Evolutionary conservation across 1,140 invertebrate species (phyloP).

Genomic region (Panonychus citri): DNA sequence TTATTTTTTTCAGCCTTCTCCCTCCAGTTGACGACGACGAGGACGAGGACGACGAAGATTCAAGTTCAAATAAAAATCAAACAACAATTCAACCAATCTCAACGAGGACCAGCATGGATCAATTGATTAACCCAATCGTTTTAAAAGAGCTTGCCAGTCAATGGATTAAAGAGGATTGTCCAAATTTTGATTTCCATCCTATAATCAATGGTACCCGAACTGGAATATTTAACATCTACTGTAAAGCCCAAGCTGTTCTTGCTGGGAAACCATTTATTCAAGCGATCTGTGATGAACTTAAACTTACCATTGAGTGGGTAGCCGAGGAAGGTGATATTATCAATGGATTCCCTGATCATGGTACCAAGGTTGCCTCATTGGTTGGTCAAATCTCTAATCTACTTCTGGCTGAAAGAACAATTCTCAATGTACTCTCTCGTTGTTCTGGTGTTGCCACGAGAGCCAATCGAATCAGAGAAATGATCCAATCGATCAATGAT

Average conservation of each 20-base stretch:
- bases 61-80: no score
- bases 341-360: constrained; percentile 2
- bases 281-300: constrained; percentile 24
- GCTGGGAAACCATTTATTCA: constrained; percentile 27
- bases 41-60: no score
- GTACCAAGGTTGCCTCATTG: constrained; percentile 18
- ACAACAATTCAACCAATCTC: no score
- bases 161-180: constrained; percentile 13
- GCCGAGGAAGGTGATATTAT: constrained; percentile 19
- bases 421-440: constrained; percentile 23
- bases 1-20: no score
- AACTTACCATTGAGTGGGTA: constrained; percentile 22
- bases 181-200: constrained; percentile 12
- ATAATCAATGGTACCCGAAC: constrained; percentile 18
- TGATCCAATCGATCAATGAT: constrained; percentile 18
- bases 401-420: constrained; percentile 25
- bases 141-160: constrained; percentile 8
- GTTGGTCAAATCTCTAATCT: constrained; percentile 22
- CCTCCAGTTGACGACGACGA: no score
- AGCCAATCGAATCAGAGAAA: constrained; percentile 10
- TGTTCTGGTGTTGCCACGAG: constrained; percentile 26
- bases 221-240: constrained; percentile 19
- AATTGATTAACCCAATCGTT: constrained; percentile 6
- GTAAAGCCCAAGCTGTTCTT: constrained; percentile 23
- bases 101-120: background rate